A percentile compares a stretch with the other conserved stretches of the same genome.
phyloP scores from a whole-genome alignment of 2,113 vertebrate genomes.

The Sturnira hondurensis region DNA sequence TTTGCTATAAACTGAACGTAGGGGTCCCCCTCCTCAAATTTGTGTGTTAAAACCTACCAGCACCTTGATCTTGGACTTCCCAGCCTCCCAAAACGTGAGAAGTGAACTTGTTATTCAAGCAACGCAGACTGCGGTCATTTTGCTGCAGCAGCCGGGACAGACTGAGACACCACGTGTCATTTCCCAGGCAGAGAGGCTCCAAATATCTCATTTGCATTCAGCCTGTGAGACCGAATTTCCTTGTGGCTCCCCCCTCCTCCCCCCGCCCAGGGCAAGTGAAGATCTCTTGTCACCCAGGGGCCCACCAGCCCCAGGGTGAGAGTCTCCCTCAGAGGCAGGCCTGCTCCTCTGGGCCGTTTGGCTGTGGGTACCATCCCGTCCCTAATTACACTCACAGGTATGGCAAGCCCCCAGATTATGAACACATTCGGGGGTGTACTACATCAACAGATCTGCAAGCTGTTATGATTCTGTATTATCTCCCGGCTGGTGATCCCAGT shows the following conservation, averaged over 20 bases:
- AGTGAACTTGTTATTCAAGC: neutral
- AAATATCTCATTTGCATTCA: neutral
- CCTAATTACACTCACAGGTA: neutral
- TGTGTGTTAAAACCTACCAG: neutral
- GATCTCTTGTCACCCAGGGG: neutral
- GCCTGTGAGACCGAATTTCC: neutral
- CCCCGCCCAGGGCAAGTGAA: neutral
- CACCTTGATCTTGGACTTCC: neutral
- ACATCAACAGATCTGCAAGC: neutral
- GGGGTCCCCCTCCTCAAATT: neutral
- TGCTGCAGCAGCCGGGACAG: neutral
- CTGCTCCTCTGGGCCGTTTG: neutral
- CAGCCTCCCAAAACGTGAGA: neutral
- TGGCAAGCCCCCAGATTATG: neutral
- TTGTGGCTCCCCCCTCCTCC: too few species aligned
- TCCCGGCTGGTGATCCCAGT: neutral
- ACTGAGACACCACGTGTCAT: neutral
- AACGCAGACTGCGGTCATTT: neutral
- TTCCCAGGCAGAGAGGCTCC: neutral
- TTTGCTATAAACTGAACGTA: neutral
- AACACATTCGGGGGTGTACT: neutral
- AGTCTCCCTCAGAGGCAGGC: neutral
- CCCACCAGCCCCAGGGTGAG: neutral
- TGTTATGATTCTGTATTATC: neutral
- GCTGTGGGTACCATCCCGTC: neutral